Evolutionary conservation across 2,888 invertebrate species (phyloP).

Genomic region (Cheiracanthium punctorium): DNA sequence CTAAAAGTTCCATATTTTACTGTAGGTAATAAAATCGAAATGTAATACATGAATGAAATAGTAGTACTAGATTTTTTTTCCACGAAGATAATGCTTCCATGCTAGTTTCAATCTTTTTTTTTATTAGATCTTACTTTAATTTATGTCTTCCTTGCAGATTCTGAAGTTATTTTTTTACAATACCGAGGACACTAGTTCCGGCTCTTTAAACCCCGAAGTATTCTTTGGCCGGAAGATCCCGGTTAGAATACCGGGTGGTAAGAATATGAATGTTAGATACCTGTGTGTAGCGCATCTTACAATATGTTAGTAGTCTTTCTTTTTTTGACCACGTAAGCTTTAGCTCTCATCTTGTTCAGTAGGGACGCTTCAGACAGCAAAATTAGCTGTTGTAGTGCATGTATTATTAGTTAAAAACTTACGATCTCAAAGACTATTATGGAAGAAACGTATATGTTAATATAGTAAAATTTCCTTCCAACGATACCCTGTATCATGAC

Average conservation of each 20-base stretch:
- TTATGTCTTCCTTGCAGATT: not conserved
- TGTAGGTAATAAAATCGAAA: too few species aligned
- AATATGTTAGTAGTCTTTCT: not conserved
- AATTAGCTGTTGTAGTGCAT: constrained; percentile 2
- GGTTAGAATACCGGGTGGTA: not conserved
- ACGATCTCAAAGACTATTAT: too few species aligned
- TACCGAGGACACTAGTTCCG: not conserved
- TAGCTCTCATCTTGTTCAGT: not conserved
- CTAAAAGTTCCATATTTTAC: too few species aligned
- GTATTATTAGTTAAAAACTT: not conserved
- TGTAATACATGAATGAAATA: too few species aligned
- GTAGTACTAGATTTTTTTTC: too few species aligned
- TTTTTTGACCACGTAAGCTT: not conserved
- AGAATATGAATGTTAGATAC: not conserved
- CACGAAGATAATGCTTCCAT: too few species aligned
- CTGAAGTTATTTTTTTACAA: not conserved
- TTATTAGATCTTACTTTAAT: not conserved
- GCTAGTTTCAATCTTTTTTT: too few species aligned
- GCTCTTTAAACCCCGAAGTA: not conserved
- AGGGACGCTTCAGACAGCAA: not conserved
- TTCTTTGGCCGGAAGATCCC: not conserved
- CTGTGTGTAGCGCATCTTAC: not conserved
- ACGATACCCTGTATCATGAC: too few species aligned
- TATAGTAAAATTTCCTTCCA: too few species aligned
- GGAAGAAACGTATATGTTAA: too few species aligned